Evolutionary conservation across 2,797 vertebrate species (phyloP).

Genomic region (Cyclopterus lumpus): DNA sequence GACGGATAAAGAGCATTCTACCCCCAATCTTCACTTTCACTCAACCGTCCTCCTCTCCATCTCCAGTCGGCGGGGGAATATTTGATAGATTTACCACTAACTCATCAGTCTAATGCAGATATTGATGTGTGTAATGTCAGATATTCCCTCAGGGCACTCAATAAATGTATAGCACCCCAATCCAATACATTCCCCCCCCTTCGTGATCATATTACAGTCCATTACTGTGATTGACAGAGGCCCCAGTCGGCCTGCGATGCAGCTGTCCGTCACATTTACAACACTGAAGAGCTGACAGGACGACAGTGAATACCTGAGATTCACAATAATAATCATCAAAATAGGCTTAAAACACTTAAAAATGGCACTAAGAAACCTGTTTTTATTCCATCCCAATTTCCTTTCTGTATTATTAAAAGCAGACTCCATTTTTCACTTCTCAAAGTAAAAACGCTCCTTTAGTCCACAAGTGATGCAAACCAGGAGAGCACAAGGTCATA

Average conservation of each 20-base stretch:
- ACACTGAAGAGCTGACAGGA: not conserved
- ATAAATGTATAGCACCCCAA: constrained; percentile 11
- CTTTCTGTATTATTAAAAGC: not conserved
- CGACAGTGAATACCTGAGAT: not conserved
- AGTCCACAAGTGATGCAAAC: not conserved
- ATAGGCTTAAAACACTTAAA: not conserved
- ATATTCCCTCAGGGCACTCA: constrained; percentile 13
- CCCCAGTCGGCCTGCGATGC: constrained; percentile 2
- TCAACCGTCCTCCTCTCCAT: not conserved
- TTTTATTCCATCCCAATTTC: not conserved
- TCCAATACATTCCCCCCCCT: not conserved
- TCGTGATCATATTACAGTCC: constrained; percentile 42
- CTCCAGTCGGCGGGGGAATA: not conserved
- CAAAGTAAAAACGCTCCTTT: not conserved
- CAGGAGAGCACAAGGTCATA: not conserved
- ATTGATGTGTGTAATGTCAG: constrained; percentile 21
- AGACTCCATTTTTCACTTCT: not conserved
- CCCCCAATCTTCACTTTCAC: not conserved
- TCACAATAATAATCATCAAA: not conserved
- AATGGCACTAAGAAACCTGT: no score
- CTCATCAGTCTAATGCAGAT: constrained; percentile 38
- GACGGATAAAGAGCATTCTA: constrained; percentile 36
- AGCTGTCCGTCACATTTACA: constrained; percentile 12
- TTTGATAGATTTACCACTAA: not conserved
- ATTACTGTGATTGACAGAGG: constrained; percentile 61